Conservation (phyloP, 2,888 invertebrate species). For the Lochmaea capreae region DNA sequence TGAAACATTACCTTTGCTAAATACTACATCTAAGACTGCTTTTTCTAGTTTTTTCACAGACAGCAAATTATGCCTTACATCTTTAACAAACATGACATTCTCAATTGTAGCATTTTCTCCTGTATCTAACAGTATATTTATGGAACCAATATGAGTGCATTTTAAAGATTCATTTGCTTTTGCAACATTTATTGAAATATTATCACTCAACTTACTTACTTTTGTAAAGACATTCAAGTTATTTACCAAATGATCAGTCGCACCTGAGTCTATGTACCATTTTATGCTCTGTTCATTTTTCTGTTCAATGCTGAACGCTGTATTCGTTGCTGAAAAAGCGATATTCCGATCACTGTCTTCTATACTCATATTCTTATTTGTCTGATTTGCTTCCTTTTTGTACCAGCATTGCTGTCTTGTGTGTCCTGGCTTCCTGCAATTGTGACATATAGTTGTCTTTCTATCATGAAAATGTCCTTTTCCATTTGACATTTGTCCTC, state of each 20-base stretch:
- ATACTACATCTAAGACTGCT: too few species aligned
- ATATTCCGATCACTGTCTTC: background rate
- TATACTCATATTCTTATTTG: background rate
- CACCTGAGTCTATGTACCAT: background rate
- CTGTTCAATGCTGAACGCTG: background rate
- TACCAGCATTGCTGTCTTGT: constrained; percentile 6
- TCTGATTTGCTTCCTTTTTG: background rate
- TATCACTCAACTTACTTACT: too few species aligned
- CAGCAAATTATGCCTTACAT: too few species aligned
- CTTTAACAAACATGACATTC: too few species aligned
- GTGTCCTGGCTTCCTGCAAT: background rate
- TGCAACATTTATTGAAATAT: background rate
- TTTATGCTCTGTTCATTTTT: background rate
- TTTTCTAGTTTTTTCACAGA: too few species aligned
- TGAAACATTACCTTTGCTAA: too few species aligned
- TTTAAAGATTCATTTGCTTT: too few species aligned
- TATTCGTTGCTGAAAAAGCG: background rate
- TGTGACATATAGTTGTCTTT: background rate
- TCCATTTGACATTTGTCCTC: background rate
- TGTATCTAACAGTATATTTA: too few species aligned
- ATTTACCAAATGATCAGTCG: background rate
- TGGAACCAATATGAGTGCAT: too few species aligned
- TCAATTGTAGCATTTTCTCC: too few species aligned
- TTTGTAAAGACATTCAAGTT: background rate
- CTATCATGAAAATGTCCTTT: background rate